Base-by-base conservation (phyloP, 2,113 vertebrate genomes). In the Notothenia coriiceps region DNA sequence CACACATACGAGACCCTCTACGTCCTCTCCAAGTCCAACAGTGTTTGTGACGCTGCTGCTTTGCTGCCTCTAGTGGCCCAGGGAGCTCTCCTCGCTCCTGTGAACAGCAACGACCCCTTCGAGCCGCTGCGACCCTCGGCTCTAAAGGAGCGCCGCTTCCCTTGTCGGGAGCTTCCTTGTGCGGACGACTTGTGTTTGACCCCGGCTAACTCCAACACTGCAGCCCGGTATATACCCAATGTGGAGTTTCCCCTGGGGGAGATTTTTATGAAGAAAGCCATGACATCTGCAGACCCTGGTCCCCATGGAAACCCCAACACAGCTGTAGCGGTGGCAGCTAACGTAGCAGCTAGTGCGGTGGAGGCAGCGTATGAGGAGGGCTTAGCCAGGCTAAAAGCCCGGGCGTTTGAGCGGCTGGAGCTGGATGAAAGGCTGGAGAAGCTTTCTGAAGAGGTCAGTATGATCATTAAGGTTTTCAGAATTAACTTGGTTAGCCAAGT, bases 1-100 rank as follows among this genome's bases (percentile, higher is more conserved):
- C 98, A 99, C 96, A 99, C 98, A 7, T 99, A 99, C 46, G 98
- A 99, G 95, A 99, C 98, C 18, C 97, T 99, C 85, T 99, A 99
- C 86, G 97, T 99, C 89, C 96, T 99, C 74, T 99, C 98, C 91
- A 99, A 99, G 83, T 99, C 98, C 88, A 98, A 98, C 95, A 98
- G 97, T 85, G 96, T 99, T 44, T 99, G 98, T 20, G 97, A 99
- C 88, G 96, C 97, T 9, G 95, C 97, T 0, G 95, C 97, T 1
- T 94, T 98, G 25, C 97, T 99, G 87, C 97, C 96, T 29, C 82
- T 98, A 88, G 95, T 96, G 12, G 90, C 97, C 0, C 97, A 98
- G 86, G 94, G 95, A 63, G 95, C 94, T 70, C 92, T 97, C 57
- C 89, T 98, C 88, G 73, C 97, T 60, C 94, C 96, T 0, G 95